Conservation (phyloP, 2,888 invertebrate genomes). For the Endomychus coccineus region DNA sequence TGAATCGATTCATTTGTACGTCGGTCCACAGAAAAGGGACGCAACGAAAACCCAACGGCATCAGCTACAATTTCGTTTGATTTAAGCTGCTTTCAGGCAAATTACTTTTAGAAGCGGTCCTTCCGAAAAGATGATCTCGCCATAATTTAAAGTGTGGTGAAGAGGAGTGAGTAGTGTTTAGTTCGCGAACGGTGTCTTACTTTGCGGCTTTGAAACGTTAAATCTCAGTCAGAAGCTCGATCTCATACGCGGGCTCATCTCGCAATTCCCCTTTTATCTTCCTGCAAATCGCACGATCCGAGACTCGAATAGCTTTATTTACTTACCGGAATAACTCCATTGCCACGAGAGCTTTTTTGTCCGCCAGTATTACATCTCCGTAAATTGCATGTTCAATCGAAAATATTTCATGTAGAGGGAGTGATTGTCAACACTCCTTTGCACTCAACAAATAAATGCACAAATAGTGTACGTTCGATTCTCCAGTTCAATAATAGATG, state of each 20-base stretch:
- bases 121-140: slow-evolving; percentile 17
- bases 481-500: no score
- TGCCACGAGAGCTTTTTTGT: no score
- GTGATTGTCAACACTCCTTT: no score
- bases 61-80: slow-evolving; percentile 31
- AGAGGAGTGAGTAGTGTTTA: slow-evolving; percentile 8
- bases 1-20: slow-evolving; percentile 10
- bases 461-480: no score
- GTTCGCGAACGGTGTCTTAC: slow-evolving; percentile 24
- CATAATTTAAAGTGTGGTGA: slow-evolving; percentile 22
- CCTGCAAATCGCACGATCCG: slow-evolving; percentile 35
- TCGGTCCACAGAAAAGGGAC: slow-evolving; percentile 8
- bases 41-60: slow-evolving; percentile 9
- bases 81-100: slow-evolving; percentile 36
- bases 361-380: no score
- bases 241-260: slow-evolving; percentile 3
- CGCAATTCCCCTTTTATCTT: slow-evolving; percentile 30
- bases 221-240: slow-evolving; percentile 27
- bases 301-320: slow-evolving; percentile 37
- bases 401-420: no score
- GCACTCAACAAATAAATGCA: no score
- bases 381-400: no score
- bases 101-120: slow-evolving; percentile 28
- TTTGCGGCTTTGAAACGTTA: slow-evolving; percentile 33
- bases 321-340: slow-evolving; percentile 38